Evolutionary conservation across 1,140 invertebrate genomes (phyloP), one percentile per base, ranked within the genome.

Genomic region (Saccostrea echinata): DNA sequence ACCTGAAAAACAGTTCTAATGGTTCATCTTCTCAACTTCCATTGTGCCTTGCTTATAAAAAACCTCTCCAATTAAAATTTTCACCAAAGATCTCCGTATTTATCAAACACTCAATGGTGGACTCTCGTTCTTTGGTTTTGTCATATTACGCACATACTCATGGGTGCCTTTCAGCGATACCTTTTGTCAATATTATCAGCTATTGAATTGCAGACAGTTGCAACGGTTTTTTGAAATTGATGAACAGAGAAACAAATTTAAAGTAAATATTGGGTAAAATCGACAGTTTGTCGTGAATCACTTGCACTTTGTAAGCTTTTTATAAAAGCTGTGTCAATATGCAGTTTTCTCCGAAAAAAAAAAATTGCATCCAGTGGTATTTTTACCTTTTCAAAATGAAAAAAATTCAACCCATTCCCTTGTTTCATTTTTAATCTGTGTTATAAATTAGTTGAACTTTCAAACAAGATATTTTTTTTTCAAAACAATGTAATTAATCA

Each of bases 51-150:
- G 27, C 24, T 76, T 76, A 76, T 76, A 13, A 27, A 16, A 76
- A 76, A 27, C 68, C 30, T 76, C 68, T 76, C 30, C 68, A 76
- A 76, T 76, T 76, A 76, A 76, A 76, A 76, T 16, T 76, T 76
- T 71, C 27, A 16, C 27, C 55, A 61, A 30, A 76, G 68, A 76
- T 12, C 68, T 76, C 68, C 27, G 68, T 76, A 76, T 76, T 76
- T 76, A 76, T 76, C 30, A 76, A 76, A 12, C 27, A 76, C 68
- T 76, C 27, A 76, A 76, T 33, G 27, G 13, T 3, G 11, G 27
- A 33, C 24, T 6, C 68, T 76, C 43, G 43, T 33, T 11, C 16
- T 76, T 33, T 11, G 68, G 68, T 76, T 76, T 76, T 76, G 68
- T 76, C 24, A 76, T 76, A 30, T 33, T 76, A 76, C 27, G 68